These are phyloP conservation scores for Leptobrachium leishanense DNA, from an alignment of 2,113 vertebrate genomes.

Conservation along the genomic window DNA sequence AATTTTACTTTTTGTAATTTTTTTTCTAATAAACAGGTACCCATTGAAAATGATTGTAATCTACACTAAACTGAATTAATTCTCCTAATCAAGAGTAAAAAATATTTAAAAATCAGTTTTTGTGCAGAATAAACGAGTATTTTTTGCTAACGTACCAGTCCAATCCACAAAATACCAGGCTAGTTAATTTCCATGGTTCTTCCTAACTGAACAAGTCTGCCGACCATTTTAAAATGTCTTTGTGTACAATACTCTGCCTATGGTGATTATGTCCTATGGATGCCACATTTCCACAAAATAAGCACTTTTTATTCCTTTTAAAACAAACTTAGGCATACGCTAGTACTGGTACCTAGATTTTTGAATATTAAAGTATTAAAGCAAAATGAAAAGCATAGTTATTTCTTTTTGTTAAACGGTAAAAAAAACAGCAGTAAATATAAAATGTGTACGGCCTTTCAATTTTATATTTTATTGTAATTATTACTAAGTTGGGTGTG, in stretches of 20 bases:
- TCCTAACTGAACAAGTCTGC: slow-evolving; percentile 3
- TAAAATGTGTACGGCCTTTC: neutral
- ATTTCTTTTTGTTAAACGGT: neutral
- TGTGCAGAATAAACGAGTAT: slow-evolving; percentile 49
- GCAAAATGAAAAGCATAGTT: neutral
- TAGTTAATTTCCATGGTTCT: slow-evolving; percentile 4
- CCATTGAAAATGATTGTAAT: slow-evolving; percentile 33
- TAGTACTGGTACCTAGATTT: neutral
- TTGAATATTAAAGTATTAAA: slow-evolving; percentile 8
- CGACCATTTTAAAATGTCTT: neutral
- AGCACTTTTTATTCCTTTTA: neutral
- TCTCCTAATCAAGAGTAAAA: slow-evolving; percentile 67
- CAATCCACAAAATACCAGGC: neutral
- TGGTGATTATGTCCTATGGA: neutral
- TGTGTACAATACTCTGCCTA: neutral
- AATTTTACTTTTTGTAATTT: slow-evolving; percentile 24
- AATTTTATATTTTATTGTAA: neutral
- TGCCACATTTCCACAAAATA: neutral
- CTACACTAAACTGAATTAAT: slow-evolving; percentile 46
- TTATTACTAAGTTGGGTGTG: too few species aligned
- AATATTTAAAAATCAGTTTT: slow-evolving; percentile 46
- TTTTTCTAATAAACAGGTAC: slow-evolving; percentile 8
- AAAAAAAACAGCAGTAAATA: neutral
- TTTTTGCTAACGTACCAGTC: slow-evolving; percentile 12
- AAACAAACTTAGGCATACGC: neutral